Evolutionary conservation across 2,888 invertebrate species (phyloP).

Genomic region (Nasonovia ribisnigri): DNA sequence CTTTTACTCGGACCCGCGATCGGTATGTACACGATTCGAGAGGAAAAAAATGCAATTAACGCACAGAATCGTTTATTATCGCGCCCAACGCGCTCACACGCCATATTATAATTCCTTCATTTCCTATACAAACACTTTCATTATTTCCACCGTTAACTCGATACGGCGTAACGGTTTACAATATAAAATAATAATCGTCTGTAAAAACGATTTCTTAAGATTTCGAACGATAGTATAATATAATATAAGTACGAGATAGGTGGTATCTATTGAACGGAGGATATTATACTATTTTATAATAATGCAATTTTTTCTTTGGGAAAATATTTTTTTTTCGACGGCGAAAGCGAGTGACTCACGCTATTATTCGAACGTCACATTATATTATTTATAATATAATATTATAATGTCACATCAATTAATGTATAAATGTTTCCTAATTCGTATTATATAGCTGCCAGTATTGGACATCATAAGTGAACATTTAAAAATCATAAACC

Average conservation of each 20-base stretch:
- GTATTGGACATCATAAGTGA: too few relatives aligned
- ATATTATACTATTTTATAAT: not conserved
- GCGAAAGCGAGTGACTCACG: not conserved
- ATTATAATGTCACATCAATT: not conserved
- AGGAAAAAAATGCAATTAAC: constrained; percentile 36
- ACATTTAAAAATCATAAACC: not conserved
- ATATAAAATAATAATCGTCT: not conserved
- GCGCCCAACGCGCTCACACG: not conserved
- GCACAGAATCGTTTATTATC: not conserved
- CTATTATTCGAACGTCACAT: not conserved
- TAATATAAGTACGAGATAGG: not conserved
- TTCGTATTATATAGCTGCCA: not conserved
- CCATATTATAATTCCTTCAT: constrained; percentile 20
- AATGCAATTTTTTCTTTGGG: not conserved
- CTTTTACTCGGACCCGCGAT: not conserved
- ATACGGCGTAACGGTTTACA: not conserved
- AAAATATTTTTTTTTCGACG: not conserved
- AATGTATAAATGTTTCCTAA: not conserved
- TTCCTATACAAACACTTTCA: constrained; percentile 13
- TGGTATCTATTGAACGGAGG: not conserved
- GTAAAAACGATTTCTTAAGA: constrained; percentile 4
- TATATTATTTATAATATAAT: too few relatives aligned
- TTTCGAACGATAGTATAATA: not conserved
- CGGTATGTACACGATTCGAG: constrained; percentile 24
- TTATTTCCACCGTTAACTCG: not conserved